These are phyloP conservation scores for Petrolisthes manimaculis DNA, from an alignment of 2,888 invertebrate genomes.

Conservation along the genomic window DNA sequence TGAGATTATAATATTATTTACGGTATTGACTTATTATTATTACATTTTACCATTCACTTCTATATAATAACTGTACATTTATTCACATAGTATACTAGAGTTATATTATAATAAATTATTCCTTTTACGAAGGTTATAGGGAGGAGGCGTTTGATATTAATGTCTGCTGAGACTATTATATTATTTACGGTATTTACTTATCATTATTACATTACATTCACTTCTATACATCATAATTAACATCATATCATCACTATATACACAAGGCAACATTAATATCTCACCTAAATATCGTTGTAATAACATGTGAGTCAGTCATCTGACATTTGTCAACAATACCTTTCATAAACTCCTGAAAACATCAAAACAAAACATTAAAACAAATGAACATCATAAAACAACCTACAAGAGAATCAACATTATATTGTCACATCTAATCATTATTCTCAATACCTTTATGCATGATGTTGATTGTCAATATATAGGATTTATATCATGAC, in stretches of 20 bases:
- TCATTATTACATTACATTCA: neutral
- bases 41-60: neutral
- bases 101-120: too few relatives aligned
- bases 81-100: too few relatives aligned
- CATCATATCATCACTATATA: neutral
- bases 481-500: too few relatives aligned
- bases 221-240: neutral
- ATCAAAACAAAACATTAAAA: neutral
- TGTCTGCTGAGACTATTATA: neutral
- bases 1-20: neutral
- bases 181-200: neutral
- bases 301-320: neutral
- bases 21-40: neutral
- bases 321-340: conserved; percentile 19
- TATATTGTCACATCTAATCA: too few relatives aligned
- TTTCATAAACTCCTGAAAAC: neutral
- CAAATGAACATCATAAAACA: neutral
- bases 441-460: too few relatives aligned
- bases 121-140: too few relatives aligned
- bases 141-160: neutral
- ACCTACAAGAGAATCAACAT: too few relatives aligned
- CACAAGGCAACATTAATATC: neutral
- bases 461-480: too few relatives aligned
- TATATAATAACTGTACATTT: neutral
- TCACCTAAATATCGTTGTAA: neutral